Evolutionary conservation across 2,113 vertebrate species (phyloP).

Genomic region (Percina caprodes): DNA sequence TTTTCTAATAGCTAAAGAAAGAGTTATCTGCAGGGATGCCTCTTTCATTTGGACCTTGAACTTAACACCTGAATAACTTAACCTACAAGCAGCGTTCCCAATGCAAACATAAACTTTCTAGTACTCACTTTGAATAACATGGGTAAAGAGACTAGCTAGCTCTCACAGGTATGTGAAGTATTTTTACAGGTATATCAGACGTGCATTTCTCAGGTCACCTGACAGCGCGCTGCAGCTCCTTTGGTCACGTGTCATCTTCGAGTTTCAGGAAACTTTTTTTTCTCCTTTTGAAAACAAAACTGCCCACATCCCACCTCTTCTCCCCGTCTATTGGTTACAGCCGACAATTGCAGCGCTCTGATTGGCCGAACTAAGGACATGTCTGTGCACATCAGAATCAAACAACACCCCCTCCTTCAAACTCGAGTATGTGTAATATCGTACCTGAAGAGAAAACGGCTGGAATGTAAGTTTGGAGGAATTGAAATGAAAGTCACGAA

Average conservation of each 20-base stretch:
- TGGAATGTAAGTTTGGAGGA: constrained; percentile 6
- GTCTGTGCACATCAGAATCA: constrained; percentile 19
- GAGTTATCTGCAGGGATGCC: background rate
- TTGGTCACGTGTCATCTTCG: constrained; percentile 82
- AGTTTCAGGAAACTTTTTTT: constrained; percentile 83
- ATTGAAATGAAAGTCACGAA: background rate
- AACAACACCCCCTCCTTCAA: constrained; percentile 66
- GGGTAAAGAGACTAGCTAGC: background rate
- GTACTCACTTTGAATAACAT: background rate
- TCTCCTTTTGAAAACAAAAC: constrained; percentile 50
- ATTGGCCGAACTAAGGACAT: constrained; percentile 61
- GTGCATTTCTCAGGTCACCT: constrained; percentile 72
- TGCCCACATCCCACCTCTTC: constrained; percentile 51
- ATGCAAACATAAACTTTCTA: background rate
- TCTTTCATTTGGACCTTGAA: background rate
- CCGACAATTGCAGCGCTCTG: background rate
- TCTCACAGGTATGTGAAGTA: constrained; percentile 41
- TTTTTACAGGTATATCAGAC: constrained; percentile 56
- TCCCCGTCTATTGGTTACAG: constrained; percentile 49
- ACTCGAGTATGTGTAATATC: constrained; percentile 71
- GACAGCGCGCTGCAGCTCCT: constrained; percentile 54
- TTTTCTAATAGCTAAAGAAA: background rate
- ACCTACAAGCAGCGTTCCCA: too few relatives aligned
- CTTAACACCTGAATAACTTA: constrained; percentile 1
- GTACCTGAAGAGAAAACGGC: constrained; percentile 29